Evolutionary conservation across 2,797 vertebrate species (phyloP).

Genomic region (Lepilemur ruficaudatus): DNA sequence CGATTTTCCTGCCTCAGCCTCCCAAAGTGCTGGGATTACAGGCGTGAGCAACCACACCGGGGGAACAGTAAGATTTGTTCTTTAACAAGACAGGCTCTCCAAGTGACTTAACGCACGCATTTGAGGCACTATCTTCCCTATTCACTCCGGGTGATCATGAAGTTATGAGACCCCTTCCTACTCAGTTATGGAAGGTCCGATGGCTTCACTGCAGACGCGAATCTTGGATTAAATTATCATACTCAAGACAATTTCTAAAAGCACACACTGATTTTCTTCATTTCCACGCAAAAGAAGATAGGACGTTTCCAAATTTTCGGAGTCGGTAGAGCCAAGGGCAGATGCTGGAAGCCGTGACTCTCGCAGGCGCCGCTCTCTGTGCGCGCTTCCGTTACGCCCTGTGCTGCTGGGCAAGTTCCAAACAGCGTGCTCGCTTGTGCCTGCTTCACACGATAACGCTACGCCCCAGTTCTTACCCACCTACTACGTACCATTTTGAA

Average conservation of each 20-base stretch:
- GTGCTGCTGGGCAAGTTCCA: too few species aligned
- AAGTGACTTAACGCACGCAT: accelerated
- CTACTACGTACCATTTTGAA: slow-evolving; percentile 93
- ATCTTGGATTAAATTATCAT: too few species aligned
- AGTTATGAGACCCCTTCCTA: background rate
- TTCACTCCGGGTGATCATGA: background rate
- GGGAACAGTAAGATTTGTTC: background rate
- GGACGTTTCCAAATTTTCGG: background rate
- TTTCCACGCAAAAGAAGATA: background rate
- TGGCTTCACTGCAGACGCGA: background rate
- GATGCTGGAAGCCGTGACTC: accelerated
- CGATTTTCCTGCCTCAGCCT: background rate
- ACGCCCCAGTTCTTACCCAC: background rate
- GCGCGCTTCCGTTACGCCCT: background rate
- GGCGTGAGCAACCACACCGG: background rate
- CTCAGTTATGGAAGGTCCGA: background rate
- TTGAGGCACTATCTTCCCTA: too few species aligned
- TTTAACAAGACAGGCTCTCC: background rate
- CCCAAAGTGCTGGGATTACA: background rate
- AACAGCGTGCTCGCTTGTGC: background rate
- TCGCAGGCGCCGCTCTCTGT: background rate
- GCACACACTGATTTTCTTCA: accelerated
- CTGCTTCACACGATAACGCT: background rate
- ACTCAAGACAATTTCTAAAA: background rate
- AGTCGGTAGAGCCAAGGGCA: background rate